phyloP scores from a whole-genome alignment of 2,888 invertebrate species.

The Dione vanillae region DNA sequence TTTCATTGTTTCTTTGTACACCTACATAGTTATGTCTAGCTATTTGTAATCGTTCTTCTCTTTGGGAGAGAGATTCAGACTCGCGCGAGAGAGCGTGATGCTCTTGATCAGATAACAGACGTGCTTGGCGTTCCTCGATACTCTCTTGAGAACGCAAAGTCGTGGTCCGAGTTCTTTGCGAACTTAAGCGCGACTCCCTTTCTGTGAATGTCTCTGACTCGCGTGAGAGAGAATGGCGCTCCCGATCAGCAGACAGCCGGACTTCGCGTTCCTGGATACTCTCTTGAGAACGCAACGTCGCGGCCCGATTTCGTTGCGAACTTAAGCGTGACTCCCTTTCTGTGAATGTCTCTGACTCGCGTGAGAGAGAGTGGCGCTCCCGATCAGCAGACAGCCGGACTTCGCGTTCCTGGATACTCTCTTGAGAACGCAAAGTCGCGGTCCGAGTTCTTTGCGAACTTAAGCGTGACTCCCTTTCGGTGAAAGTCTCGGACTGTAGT shows the following conservation, averaged over 20 bases:
- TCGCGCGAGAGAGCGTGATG: not conserved
- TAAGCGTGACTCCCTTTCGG: too few species aligned
- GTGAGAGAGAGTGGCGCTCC: conserved; percentile 15
- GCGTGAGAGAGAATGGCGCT: not conserved
- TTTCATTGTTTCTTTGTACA: not conserved
- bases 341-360: conserved; percentile 26
- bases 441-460: too few species aligned
- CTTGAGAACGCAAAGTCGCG: too few species aligned
- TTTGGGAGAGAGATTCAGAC: not conserved
- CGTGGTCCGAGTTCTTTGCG: not conserved
- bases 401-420: too few species aligned
- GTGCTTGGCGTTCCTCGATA: not conserved
- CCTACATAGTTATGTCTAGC: not conserved
- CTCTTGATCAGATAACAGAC: conserved; percentile 7
- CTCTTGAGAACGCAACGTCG: conserved; percentile 1
- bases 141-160: conserved; percentile 2
- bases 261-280: not conserved
- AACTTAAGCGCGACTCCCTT: conserved; percentile 7
- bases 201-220: conserved; percentile 13
- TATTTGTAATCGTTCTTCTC: conserved; percentile 12
- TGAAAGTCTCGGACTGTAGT: too few species aligned
- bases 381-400: conserved; percentile 13
- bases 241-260: not conserved
- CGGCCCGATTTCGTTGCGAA: too few species aligned
- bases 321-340: conserved; percentile 9